Base-by-base conservation (phyloP, 2,113 vertebrate species). In the Felis chaus region DNA sequence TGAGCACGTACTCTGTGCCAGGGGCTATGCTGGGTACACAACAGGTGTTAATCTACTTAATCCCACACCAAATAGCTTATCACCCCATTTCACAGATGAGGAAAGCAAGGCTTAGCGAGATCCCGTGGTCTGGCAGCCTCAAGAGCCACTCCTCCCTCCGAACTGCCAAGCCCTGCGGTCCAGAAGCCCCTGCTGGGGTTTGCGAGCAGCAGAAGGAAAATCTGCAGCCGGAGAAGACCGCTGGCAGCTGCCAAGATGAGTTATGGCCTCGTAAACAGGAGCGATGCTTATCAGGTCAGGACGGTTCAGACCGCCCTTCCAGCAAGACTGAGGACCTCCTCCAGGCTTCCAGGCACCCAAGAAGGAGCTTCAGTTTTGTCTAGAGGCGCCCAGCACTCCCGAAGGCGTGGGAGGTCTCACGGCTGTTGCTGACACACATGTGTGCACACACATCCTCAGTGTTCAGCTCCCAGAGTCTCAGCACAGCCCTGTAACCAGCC, bases 181-280 rank as follows among this genome's bases (percentile, higher is more conserved):
- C 29, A 18, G 53, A 33, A 29, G 45, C 41, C 76, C 41, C 80
- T n/a, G 63, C 36, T 18, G 4, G 48, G 41, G 61, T 57, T 87
- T 91, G 25, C 50, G 76, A 83, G 68, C 94, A 73, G 27, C 23
- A 63, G 36, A 66, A 96, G 81, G 80, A 89, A 96, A 97, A 78
- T 50, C 21, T 66, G 88, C 68, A 69, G 84, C 87, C 27, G 11
- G 33, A 83, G 91, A 83, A 57, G 80, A n/a, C 23, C 6, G 68
- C 7, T 21, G 71, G 91, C 88, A 92, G 61, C 76, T 55, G 76
- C 84, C 50, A 53, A 61, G 63, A 65, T 29, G 94, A 89, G 19
- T 39, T 78, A 73, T 1, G 90, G 96, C 61, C 74, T 89, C 25
- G 0, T 73, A 63, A 88, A 93, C 76, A 50, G 69, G 41, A 93